Conservation (phyloP, 2,113 vertebrate genomes). For the Prochilodus magdalenae region DNA sequence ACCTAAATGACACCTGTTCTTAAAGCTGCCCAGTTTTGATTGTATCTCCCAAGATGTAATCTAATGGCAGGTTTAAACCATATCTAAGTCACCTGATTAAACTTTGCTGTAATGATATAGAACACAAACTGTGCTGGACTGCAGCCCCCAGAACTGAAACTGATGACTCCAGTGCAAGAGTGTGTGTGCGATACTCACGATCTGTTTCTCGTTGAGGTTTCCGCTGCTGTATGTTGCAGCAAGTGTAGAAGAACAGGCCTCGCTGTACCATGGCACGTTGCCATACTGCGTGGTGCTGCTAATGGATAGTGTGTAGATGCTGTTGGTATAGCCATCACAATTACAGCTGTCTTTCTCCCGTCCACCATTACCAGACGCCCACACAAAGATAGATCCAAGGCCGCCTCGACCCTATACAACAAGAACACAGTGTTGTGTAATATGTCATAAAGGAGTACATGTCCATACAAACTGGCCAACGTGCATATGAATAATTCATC, state of each 20-base stretch:
- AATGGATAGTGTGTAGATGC: conserved; percentile 98
- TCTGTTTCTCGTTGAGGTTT: conserved; percentile 95
- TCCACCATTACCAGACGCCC: conserved; percentile 97
- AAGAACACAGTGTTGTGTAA: conserved; percentile 15
- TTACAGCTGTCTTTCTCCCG: conserved; percentile 97
- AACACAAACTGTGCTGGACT: too few relatives aligned
- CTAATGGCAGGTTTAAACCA: too few relatives aligned
- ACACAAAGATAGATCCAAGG: conserved; percentile 97
- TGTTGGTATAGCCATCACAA: conserved; percentile 99
- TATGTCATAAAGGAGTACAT: background rate
- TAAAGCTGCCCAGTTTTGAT: too few relatives aligned
- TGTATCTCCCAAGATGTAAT: too few relatives aligned
- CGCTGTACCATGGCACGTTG: conserved; percentile 98
- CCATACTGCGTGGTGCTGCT: conserved; percentile 96
- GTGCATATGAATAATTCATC: background rate
- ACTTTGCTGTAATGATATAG: too few relatives aligned
- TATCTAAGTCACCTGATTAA: too few relatives aligned
- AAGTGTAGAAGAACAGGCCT: conserved; percentile 97
- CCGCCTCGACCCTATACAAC: conserved; percentile 85
- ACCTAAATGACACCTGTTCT: too few relatives aligned
- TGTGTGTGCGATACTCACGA: conserved; percentile 80
- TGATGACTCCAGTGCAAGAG: too few relatives aligned
- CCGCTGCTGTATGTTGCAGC: conserved; percentile 98
- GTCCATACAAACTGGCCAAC: background rate
- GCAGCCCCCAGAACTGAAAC: too few relatives aligned